Evolutionary conservation across 2,113 vertebrate genomes (phyloP).

Genomic region (Tiliqua scincoides): DNA sequence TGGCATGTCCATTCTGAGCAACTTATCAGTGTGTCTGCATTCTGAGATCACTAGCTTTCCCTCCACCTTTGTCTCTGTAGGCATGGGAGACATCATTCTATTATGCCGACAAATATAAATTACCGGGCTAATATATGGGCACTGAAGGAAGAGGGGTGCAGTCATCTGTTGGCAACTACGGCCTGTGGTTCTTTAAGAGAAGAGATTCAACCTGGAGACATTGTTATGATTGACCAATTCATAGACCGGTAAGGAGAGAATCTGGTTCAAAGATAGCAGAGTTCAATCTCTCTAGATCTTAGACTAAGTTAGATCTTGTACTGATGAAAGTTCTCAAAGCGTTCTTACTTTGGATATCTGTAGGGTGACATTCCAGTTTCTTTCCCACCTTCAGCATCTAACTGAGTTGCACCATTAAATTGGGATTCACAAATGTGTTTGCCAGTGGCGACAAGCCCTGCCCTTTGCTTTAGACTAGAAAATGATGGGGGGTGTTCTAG

Average conservation of each 20-base stretch:
- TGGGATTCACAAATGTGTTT: not conserved
- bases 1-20: not conserved
- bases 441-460: not conserved
- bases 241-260: conserved; percentile 86
- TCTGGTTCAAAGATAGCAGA: not conserved
- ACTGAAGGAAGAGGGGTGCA: conserved; percentile 90
- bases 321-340: not conserved
- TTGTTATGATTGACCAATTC: conserved; percentile 95
- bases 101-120: conserved; percentile 93
- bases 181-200: conserved; percentile 94
- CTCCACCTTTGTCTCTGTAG: conserved; percentile 64
- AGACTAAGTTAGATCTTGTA: not conserved
- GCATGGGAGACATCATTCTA: conserved; percentile 93
- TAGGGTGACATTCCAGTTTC: not conserved
- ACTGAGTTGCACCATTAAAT: not conserved
- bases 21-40: not conserved
- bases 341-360: not conserved
- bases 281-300: too few species aligned
- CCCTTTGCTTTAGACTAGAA: not conserved
- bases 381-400: not conserved
- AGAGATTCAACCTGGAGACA: conserved; percentile 94
- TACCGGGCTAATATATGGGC: conserved; percentile 97
- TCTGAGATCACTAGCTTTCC: not conserved
- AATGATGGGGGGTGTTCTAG: not conserved
- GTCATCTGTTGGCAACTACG: conserved; percentile 90